Percentiles rank a stretch among this genome's conserved stretches.
Evolutionary conservation across 2,797 vertebrate genomes (phyloP).

Genomic region (Antennarius maculatus): DNA sequence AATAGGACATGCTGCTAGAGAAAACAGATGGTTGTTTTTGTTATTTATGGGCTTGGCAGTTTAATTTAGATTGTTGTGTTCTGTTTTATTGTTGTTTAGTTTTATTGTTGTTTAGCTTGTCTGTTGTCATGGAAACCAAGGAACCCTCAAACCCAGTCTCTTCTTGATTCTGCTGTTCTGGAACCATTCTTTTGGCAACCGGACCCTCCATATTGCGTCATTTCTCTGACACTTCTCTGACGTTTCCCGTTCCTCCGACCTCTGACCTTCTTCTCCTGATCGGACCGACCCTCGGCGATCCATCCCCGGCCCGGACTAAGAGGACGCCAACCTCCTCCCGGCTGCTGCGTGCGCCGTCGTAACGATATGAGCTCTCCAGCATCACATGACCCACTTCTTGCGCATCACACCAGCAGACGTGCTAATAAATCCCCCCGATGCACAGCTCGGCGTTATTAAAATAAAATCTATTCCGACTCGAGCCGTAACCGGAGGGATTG

Average conservation of each 20-base stretch:
- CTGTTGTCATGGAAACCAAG: no score
- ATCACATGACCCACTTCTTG: slow-evolving; percentile 67
- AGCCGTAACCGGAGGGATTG: slow-evolving; percentile 15
- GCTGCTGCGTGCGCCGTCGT: slow-evolving; percentile 46
- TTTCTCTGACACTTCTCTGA: slow-evolving; percentile 21
- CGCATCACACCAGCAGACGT: slow-evolving; percentile 40
- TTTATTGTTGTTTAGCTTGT: no score
- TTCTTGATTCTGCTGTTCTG: no score
- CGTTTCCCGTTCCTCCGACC: slow-evolving; percentile 15
- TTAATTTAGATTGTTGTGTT: no score
- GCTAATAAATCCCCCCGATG: slow-evolving; percentile 42
- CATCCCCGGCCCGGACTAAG: slow-evolving; percentile 46
- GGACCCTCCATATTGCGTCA: slow-evolving; percentile 10
- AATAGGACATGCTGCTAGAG: no score
- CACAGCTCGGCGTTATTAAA: slow-evolving; percentile 35
- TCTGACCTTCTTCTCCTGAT: slow-evolving; percentile 60
- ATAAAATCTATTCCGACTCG: slow-evolving; percentile 36
- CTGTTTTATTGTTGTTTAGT: no score
- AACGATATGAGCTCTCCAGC: slow-evolving; percentile 50
- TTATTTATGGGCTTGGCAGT: no score
- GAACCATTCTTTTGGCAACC: no score
- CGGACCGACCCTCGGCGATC: slow-evolving; percentile 39
- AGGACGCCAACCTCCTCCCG: slow-evolving; percentile 40
- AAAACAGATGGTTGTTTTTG: no score
- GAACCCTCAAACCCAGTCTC: no score